Conservation (phyloP, 2,113 vertebrate species). For the Laterallus jamaicensis region DNA sequence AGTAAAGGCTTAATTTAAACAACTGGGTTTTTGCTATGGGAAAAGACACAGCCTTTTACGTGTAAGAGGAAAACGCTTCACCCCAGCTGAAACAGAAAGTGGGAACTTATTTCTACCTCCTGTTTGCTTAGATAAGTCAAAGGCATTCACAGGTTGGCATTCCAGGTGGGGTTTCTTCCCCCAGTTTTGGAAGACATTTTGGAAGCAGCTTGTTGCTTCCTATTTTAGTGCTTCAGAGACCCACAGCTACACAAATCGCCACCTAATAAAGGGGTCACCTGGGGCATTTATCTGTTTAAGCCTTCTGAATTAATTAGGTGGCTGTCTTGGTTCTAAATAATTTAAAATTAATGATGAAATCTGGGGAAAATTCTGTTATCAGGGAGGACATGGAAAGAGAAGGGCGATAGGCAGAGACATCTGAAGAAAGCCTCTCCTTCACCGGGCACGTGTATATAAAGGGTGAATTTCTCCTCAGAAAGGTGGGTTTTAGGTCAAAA, state of each 20-base stretch:
- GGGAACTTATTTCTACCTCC: background rate
- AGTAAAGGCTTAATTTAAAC: background rate
- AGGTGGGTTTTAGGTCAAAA: background rate
- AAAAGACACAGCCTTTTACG: background rate
- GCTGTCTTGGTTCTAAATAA: background rate
- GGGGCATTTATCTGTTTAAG: background rate
- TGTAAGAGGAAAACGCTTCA: background rate
- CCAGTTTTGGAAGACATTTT: background rate
- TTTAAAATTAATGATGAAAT: background rate
- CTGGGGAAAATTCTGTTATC: fast-evolving
- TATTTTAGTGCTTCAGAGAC: background rate
- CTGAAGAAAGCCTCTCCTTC: background rate
- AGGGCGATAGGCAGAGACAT: background rate
- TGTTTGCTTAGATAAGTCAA: background rate
- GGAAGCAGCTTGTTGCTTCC: background rate
- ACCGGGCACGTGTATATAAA: too few relatives aligned
- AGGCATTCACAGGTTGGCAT: background rate
- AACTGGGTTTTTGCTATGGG: background rate
- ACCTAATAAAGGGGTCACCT: too few relatives aligned
- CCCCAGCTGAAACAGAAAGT: background rate
- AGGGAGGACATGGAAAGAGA: fast-evolving
- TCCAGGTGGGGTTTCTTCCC: background rate
- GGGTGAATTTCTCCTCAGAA: background rate
- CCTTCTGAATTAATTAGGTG: background rate
- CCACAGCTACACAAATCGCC: background rate